phyloP scores from a whole-genome alignment of 2,113 vertebrate genomes.

The Antigone vipio region DNA sequence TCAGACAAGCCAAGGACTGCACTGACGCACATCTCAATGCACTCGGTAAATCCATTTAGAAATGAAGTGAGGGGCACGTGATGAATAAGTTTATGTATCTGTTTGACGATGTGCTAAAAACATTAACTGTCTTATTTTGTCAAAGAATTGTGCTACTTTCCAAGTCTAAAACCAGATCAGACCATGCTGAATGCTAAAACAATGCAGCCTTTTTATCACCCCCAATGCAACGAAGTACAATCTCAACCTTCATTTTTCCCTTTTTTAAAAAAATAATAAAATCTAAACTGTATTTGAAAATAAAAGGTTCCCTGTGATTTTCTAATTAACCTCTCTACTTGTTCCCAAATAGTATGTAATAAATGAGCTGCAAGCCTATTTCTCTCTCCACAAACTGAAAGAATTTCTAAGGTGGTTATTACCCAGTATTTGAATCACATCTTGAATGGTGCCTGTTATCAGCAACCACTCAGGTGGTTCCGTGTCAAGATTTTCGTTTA shows the following conservation, averaged over 20 bases:
- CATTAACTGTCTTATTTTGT: not conserved
- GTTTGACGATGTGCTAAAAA: not conserved
- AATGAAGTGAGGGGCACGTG: not conserved
- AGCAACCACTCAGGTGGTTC: not conserved
- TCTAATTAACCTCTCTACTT: not conserved
- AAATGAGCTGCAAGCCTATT: not conserved
- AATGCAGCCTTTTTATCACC: not conserved
- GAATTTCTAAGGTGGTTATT: not conserved
- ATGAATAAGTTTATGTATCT: not conserved
- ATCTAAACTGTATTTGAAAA: not conserved
- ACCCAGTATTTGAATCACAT: not conserved
- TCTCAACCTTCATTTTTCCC: not conserved
- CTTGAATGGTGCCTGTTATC: not conserved
- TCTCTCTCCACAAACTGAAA: not conserved
- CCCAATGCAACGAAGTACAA: not conserved
- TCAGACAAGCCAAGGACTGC: accelerated
- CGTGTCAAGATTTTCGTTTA: not conserved
- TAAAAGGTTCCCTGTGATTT: not conserved
- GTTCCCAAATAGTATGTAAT: not conserved
- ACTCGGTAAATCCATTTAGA: not conserved
- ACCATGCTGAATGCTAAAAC: not conserved
- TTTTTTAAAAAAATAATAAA: not conserved
- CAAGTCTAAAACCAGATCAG: not conserved
- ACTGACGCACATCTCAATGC: not conserved
- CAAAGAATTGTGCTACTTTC: not conserved